Percentiles rank a stretch among this genome's conserved stretches.
phyloP scores from a whole-genome alignment of 2,113 vertebrate genomes.

The Rhinichthys klamathensis region DNA sequence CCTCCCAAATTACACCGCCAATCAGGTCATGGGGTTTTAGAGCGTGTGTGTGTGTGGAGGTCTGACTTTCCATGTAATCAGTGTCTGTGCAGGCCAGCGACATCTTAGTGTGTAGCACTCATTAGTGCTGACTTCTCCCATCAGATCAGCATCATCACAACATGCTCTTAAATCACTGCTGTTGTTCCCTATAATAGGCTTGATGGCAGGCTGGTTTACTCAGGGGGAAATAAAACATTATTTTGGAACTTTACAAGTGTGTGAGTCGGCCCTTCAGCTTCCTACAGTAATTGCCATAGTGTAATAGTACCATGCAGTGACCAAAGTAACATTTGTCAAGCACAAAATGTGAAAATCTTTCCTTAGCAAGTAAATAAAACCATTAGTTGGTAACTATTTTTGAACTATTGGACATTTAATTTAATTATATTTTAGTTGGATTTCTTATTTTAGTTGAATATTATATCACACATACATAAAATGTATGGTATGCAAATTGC shows the following conservation, averaged over 20 bases:
- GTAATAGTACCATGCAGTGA: not conserved
- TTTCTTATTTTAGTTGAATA: not conserved
- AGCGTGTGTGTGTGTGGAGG: constrained; percentile 8
- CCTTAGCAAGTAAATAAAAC: not conserved
- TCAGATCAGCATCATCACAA: constrained; percentile 65
- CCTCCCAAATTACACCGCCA: constrained; percentile 38
- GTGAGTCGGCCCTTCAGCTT: not conserved
- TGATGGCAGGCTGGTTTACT: not conserved
- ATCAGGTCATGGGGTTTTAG: constrained; percentile 12
- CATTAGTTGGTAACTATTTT: not conserved
- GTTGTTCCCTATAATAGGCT: not conserved
- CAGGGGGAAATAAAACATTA: not conserved
- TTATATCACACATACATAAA: too few species aligned
- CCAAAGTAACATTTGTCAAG: not conserved
- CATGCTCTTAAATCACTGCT: constrained; percentile 25
- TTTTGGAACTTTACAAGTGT: not conserved
- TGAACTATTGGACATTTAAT: not conserved
- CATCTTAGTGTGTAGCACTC: constrained; percentile 62
- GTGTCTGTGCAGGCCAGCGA: constrained; percentile 62
- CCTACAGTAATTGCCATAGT: not conserved
- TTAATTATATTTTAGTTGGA: not conserved
- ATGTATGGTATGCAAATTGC: not conserved
- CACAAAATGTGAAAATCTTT: not conserved
- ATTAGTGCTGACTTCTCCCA: constrained; percentile 67
- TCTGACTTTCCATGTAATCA: constrained; percentile 61